Base-by-base conservation (phyloP, 53 echinoderm and acorn worm genomes). In the Holothuria scabra region DNA sequence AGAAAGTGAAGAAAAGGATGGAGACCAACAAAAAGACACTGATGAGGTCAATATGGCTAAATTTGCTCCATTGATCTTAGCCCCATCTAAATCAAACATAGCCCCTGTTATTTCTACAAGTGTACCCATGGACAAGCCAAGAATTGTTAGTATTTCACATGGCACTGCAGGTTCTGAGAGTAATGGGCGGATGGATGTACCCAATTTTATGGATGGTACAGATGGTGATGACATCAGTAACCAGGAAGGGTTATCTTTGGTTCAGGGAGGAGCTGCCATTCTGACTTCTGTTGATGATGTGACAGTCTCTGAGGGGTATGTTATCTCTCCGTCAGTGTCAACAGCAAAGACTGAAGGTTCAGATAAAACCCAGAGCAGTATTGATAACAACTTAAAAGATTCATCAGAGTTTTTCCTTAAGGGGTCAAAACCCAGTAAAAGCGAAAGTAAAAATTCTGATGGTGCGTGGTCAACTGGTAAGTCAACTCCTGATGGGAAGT, bases 111-210 rank as follows among this genome's bases (percentile, higher is more conserved):
- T 72, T 44, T 26, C 72, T 21, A 46, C 46, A 2, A 78, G 30
- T 46, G 56, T 78, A 14, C 58, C 52, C 19, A 78, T 78, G 41
- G 82, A 64, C 26, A 81, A 81, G 60, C 62, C 82, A 64, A 81
- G 82, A 29, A 81, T 81, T 38, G 82, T 81, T 0, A 81, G 82
- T 28, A 81, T 81, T 46, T 81, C 82, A 24, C 62, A 64, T 31
- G 78, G 78, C 16, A 78, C 56, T 57, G 78, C 59, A 57, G 78
- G 78, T 21, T 78, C 78, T 25, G 78, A 59, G 56, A 56, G 78
- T 12, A 78, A 78, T 34, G 65, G 82, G 1, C 82, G 64, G 82
- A 81, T 81, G 82, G 82, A 81, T 11, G 82, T 81, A 18, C 82
- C 82, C 4, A 81, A 81, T 28, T 81, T 81, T 2, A 81, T 81